Evolutionary conservation across 2,888 invertebrate species (phyloP).

Genomic region (Pseudococcus viburni): DNA sequence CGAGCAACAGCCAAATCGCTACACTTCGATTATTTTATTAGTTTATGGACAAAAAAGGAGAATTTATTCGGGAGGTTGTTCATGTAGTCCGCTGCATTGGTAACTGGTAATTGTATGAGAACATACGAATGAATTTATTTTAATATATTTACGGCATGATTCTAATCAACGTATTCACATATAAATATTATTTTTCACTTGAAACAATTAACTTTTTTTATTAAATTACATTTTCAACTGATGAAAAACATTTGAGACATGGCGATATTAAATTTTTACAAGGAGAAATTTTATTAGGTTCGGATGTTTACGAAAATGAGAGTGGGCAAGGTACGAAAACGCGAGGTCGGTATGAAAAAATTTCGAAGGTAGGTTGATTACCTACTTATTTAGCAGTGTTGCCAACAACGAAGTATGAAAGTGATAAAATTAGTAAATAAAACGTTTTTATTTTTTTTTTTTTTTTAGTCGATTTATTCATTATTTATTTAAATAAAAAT

Average conservation of each 20-base stretch:
- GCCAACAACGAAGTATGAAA: no score
- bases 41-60: background rate
- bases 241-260: conserved; percentile 13
- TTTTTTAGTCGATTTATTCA: no score
- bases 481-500: no score
- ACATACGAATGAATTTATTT: conserved; percentile 1
- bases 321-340: background rate
- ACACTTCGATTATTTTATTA: background rate
- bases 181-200: conserved; percentile 29
- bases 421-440: no score
- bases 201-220: background rate
- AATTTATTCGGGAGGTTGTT: conserved; percentile 3
- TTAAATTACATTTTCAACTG: conserved; percentile 22
- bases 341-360: background rate
- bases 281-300: background rate
- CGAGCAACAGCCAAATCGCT: background rate
- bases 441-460: no score
- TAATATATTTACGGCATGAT: conserved; percentile 31
- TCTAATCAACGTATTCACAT: conserved; percentile 10
- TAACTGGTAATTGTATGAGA: background rate
- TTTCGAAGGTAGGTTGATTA: no score
- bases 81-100: background rate
- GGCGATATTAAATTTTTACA: conserved; percentile 5
- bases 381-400: no score
- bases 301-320: background rate